Percentiles rank a stretch among this genome's conserved stretches.
Evolutionary conservation across 2,888 invertebrate species (phyloP).

Genomic region (Anthophora plumipes): DNA sequence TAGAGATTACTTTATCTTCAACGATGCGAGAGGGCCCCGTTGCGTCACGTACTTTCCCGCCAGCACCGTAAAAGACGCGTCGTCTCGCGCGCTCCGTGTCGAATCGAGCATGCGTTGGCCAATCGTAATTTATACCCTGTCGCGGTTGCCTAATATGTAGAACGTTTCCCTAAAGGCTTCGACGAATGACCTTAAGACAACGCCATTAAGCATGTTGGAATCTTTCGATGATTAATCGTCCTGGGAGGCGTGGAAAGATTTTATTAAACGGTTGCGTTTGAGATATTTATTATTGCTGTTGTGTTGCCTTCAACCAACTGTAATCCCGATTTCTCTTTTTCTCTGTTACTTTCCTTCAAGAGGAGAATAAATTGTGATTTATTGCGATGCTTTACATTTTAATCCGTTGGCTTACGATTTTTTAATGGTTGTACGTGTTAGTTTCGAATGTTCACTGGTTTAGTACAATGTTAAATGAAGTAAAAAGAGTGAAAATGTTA

Average conservation of each 20-base stretch:
- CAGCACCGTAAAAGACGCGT: slow-evolving; percentile 66
- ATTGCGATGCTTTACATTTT: no score
- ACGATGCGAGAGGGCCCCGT: slow-evolving; percentile 52
- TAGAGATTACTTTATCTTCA: slow-evolving; percentile 73
- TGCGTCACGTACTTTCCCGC: slow-evolving; percentile 68
- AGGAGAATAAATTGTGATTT: no score
- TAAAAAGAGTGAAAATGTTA: no score
- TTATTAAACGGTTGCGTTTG: no score
- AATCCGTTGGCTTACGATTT: no score
- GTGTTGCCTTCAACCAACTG: no score
- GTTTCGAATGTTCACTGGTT: no score
- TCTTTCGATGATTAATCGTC: slow-evolving; percentile 14
- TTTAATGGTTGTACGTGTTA: no score
- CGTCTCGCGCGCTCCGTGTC: slow-evolving; percentile 59
- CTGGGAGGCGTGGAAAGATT: neutral
- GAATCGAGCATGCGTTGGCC: slow-evolving; percentile 66
- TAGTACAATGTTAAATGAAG: no score
- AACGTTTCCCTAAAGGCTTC: slow-evolving; percentile 37
- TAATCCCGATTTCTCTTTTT: no score
- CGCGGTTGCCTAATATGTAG: slow-evolving; percentile 74
- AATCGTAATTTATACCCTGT: slow-evolving; percentile 77
- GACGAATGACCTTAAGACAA: neutral
- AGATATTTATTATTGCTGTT: no score
- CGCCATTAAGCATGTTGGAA: neutral
- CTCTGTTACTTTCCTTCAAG: no score